Conservation (phyloP, 2,113 vertebrate species). For the Sciurus niger region DNA sequence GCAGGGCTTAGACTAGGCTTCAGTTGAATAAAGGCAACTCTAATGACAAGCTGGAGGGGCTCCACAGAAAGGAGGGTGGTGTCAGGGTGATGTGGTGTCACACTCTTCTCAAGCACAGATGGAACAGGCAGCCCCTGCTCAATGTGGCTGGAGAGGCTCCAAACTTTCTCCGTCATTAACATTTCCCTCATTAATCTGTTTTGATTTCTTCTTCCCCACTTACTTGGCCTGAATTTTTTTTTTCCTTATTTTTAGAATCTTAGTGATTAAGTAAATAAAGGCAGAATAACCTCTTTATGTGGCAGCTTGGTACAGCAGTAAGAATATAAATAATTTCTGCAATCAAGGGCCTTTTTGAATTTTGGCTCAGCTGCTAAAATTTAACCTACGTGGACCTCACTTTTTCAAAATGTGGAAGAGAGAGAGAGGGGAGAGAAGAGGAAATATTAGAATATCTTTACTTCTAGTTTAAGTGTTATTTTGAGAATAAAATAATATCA, state of each 20-base stretch:
- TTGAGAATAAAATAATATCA: background rate
- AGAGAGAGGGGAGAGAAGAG: background rate
- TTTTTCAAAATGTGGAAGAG: background rate
- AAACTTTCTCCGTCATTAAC: background rate
- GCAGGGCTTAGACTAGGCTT: background rate
- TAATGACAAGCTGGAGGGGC: background rate
- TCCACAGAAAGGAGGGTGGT: background rate
- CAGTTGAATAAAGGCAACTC: background rate
- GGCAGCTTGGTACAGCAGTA: background rate
- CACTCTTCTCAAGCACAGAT: background rate
- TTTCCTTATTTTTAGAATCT: conserved; percentile 58
- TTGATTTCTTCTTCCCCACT: conserved; percentile 16
- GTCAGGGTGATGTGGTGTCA: rapidly evolving
- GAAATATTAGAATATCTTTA: background rate
- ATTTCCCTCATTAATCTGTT: conserved; percentile 50
- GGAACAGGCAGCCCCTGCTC: background rate
- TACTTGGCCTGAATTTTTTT: conserved; percentile 46
- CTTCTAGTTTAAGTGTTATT: background rate
- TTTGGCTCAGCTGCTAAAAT: conserved; percentile 15
- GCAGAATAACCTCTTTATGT: conserved; percentile 39
- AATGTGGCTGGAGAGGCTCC: background rate
- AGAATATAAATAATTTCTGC: conserved; percentile 60
- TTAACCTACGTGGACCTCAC: conserved; percentile 14
- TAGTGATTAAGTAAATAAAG: conserved; percentile 70
- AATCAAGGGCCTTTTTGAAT: conserved; percentile 9